Percentiles rank a stretch among this genome's conserved stretches.
Evolutionary conservation across 2,797 vertebrate genomes (phyloP).

Genomic region (Lindbergichthys nudifrons): DNA sequence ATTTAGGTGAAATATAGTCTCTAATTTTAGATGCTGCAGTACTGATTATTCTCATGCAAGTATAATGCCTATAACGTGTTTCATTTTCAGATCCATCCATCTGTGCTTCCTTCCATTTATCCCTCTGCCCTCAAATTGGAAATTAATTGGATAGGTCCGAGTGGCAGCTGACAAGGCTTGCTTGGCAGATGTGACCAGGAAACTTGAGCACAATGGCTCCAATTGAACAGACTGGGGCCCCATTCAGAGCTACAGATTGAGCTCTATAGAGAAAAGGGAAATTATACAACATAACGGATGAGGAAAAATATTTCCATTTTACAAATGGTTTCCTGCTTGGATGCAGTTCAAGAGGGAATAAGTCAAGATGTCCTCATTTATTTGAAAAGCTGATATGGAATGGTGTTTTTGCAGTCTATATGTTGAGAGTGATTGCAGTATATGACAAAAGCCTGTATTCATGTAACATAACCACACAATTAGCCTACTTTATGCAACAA

Average conservation of each 20-base stretch:
- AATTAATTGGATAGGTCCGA: conserved; percentile 76
- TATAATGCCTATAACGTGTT: conserved; percentile 36
- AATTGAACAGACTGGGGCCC: conserved; percentile 68
- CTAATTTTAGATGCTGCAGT: background rate
- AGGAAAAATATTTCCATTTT: conserved; percentile 57
- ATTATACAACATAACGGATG: conserved; percentile 68
- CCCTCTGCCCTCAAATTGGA: conserved; percentile 48
- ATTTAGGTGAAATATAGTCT: conserved; percentile 14
- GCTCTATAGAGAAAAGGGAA: conserved; percentile 63
- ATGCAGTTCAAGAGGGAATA: conserved; percentile 55
- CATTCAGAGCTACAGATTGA: conserved; percentile 79
- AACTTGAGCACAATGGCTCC: conserved; percentile 70
- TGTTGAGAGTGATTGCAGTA: conserved; percentile 3
- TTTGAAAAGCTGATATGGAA: conserved; percentile 33
- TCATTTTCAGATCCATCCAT: conserved; percentile 56
- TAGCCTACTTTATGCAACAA: background rate
- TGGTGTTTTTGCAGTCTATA: background rate
- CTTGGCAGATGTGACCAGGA: conserved; percentile 81
- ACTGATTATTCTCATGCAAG: conserved; percentile 19
- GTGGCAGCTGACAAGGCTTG: conserved; percentile 77
- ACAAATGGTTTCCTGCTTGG: conserved; percentile 69
- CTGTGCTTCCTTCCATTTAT: conserved; percentile 55
- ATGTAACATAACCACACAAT: background rate
- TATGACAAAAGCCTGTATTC: background rate
- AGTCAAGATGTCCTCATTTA: conserved; percentile 35